A percentile compares a stretch with the other conserved stretches of the same genome.
phyloP scores from a whole-genome alignment of 1,140 invertebrate species.

The honey bee (Apis mellifera) region DNA sequence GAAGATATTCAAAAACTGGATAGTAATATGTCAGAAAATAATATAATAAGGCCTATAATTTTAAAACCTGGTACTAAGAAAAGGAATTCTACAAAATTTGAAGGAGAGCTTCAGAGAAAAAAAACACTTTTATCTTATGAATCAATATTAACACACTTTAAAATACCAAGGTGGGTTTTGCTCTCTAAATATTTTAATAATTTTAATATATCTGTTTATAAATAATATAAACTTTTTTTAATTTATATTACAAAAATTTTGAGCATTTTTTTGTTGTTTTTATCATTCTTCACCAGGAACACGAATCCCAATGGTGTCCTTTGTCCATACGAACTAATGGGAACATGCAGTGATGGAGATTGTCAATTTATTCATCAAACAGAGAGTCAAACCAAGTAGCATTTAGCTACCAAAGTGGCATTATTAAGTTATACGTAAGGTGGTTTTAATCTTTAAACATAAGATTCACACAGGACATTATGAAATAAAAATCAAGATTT shows the following conservation, averaged over 20 bases:
- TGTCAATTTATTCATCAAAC: slow-evolving; percentile 76
- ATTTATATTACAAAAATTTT: slow-evolving; percentile 49
- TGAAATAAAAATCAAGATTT: slow-evolving; percentile 26
- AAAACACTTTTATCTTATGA: slow-evolving; percentile 67
- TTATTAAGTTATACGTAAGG: slow-evolving; percentile 75
- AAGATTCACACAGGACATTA: slow-evolving; percentile 35
- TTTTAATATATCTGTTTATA: neutral
- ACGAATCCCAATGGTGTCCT: slow-evolving; percentile 74
- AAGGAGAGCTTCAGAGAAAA: neutral
- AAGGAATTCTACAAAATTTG: neutral
- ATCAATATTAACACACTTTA: slow-evolving; percentile 74
- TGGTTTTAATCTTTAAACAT: slow-evolving; percentile 74
- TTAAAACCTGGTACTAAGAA: neutral
- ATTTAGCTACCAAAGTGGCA: slow-evolving; percentile 63
- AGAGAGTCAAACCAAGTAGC: slow-evolving; percentile 67
- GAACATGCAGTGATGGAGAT: slow-evolving; percentile 77
- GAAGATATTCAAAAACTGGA: neutral
- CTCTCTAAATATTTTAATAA: slow-evolving; percentile 15
- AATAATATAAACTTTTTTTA: neutral
- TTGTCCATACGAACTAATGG: slow-evolving; percentile 79
- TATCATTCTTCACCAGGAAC: slow-evolving; percentile 71
- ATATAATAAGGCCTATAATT: neutral
- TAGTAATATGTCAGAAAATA: neutral
- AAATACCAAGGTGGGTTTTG: slow-evolving; percentile 72
- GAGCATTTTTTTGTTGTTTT: slow-evolving; percentile 71